These are phyloP conservation scores for Temnothorax ravouxi DNA, from an alignment of 2,888 invertebrate species.

Conservation along the genomic window DNA sequence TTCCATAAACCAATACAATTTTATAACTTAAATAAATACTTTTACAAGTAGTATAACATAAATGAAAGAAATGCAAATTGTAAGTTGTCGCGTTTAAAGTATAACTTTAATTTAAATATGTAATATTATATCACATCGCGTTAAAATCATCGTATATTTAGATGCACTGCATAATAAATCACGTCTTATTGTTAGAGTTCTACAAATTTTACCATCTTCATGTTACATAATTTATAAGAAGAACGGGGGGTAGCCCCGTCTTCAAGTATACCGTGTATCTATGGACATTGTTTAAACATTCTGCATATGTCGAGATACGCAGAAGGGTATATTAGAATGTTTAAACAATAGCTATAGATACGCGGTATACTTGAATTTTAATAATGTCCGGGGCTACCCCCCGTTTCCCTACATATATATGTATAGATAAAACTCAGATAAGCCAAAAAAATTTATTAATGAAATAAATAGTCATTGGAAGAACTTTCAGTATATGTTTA, in stretches of 20 bases:
- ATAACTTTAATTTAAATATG: constrained; percentile 1
- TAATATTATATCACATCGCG: neutral
- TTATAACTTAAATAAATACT: neutral
- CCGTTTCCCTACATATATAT: constrained; percentile 7
- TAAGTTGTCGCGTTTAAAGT: neutral
- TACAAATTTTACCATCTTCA: neutral
- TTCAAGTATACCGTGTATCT: too few species aligned
- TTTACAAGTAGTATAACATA: neutral
- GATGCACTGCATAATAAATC: neutral
- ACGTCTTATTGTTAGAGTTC: neutral
- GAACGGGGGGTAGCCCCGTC: too few species aligned
- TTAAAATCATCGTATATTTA: neutral
- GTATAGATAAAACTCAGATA: constrained; percentile 6
- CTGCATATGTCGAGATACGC: too few species aligned
- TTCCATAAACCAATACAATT: neutral
- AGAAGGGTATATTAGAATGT: too few species aligned
- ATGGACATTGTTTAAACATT: too few species aligned
- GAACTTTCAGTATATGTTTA: neutral
- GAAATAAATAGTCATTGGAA: neutral
- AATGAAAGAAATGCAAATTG: neutral
- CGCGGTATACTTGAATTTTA: too few species aligned
- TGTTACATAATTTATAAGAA: constrained; percentile 70
- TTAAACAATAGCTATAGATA: too few species aligned
- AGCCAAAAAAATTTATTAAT: neutral
- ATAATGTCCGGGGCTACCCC: too few species aligned